Conservation (phyloP, 2,888 invertebrate genomes). For the Anarsia innoxiella region DNA sequence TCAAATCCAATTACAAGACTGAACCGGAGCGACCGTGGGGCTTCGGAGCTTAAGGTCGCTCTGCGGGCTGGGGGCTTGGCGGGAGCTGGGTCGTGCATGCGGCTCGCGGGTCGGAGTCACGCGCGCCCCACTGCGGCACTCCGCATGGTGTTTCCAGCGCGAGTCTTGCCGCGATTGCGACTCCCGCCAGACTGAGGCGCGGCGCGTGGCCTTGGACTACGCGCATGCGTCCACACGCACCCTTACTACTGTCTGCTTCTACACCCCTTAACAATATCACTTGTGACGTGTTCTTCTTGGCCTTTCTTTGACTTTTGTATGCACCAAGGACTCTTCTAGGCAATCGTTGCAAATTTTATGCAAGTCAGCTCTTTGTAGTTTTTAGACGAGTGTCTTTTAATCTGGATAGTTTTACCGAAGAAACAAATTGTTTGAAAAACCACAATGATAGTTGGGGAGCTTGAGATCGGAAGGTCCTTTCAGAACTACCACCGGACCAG, state of each 20-base stretch:
- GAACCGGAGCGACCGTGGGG: constrained; percentile 70
- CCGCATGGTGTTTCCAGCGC: constrained; percentile 44
- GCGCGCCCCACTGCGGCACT: constrained; percentile 57
- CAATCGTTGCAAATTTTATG: constrained; percentile 9
- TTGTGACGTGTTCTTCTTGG: constrained; percentile 26
- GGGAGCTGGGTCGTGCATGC: constrained; percentile 55
- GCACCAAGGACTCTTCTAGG: neutral
- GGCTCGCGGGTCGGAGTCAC: constrained; percentile 46
- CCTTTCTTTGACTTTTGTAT: constrained; percentile 27
- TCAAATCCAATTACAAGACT: constrained; percentile 72
- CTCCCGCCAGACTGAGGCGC: constrained; percentile 67
- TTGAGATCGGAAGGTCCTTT: too few relatives aligned
- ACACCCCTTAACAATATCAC: constrained; percentile 40
- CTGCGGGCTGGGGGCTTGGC: constrained; percentile 49
- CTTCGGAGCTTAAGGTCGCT: constrained; percentile 61
- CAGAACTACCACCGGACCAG: too few relatives aligned
- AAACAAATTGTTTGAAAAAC: too few relatives aligned
- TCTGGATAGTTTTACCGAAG: too few relatives aligned
- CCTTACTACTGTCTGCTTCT: constrained; percentile 57
- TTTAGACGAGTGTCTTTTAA: too few relatives aligned
- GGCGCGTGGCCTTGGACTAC: constrained; percentile 58
- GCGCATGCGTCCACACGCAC: constrained; percentile 59
- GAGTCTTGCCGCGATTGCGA: constrained; percentile 44
- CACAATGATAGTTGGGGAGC: too few relatives aligned
- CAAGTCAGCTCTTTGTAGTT: constrained; percentile 11